Evolutionary conservation across 2,888 invertebrate species (phyloP), one percentile per base, ranked within the genome.

Genomic region (Melikaiella ostensackeni): DNA sequence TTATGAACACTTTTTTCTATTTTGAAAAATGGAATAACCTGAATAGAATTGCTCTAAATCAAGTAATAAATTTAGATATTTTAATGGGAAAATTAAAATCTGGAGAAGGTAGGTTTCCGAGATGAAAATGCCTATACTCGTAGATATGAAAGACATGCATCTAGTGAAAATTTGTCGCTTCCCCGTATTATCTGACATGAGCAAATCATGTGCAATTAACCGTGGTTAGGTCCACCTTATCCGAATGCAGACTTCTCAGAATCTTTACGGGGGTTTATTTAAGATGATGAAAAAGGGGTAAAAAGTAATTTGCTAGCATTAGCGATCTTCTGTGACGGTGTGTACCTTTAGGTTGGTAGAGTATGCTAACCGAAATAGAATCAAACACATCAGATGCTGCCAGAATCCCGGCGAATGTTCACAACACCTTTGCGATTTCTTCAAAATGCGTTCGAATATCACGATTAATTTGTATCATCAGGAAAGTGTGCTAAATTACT

Each of bases 231-330:
- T 50, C 64, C 27, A 79, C 82, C 81, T 75, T 83, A 79, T 80
- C 83, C 83, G 77, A 76, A 84, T 84, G 55, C 77, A 82, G 82
- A 82, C 82, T 87, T 87, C 86, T 82, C 66, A 64, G 86, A 87
- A 87, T 77, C 81, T 81, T 79, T 76, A 64, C 73, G 42, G 21
- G 61, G 33, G 82, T 64, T 80, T 81, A 79, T 80, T 78, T 78
- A 70, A 75, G 74, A 77, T 76, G 74, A 70, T 75, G 24, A 73
- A 80, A 80, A 79, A 76, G 33, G 77, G 77, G 76, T 73, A 77
- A 80, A 74, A 79, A 78, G 75, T 13, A 42, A 42, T 66, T 76
- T 64, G 74, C 70, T 50, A 42, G 27, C 27, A 24, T 46, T 27
- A 27, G 27, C 42, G 46, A 50, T 50, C 50, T 30, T 70, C 70